A percentile compares a stretch with the other conserved stretches of the same genome.
Conservation (phyloP, 2,888 invertebrate genomes). For the Portevinia maculata region DNA sequence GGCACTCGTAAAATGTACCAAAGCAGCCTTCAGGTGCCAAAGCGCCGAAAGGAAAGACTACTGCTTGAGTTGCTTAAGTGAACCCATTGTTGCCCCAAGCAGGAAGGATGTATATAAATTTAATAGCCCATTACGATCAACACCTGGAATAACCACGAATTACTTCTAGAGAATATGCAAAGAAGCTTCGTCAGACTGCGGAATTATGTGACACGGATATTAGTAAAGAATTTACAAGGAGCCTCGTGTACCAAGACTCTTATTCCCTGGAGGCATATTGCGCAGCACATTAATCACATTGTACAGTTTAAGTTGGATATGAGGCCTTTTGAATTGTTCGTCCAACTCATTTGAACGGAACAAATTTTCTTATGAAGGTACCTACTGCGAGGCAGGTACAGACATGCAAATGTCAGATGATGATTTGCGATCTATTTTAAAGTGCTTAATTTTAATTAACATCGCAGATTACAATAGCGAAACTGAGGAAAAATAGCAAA, state of each 20-base stretch:
- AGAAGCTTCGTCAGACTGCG: conserved; percentile 24
- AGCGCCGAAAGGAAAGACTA: conserved; percentile 2
- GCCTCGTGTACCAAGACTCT: not conserved
- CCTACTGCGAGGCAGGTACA: conserved; percentile 2
- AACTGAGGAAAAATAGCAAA: no score
- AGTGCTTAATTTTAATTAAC: conserved; percentile 44
- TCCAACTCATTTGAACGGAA: conserved; percentile 44
- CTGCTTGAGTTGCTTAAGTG: conserved; percentile 39
- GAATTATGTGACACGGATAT: conserved; percentile 67
- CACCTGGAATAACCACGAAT: conserved; percentile 41
- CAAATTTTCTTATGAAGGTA: conserved; percentile 46
- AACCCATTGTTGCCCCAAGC: conserved; percentile 37
- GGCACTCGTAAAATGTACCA: conserved; percentile 77
- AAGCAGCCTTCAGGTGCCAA: conserved; percentile 35
- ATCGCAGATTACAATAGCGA: not conserved
- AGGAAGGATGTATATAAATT: conserved; percentile 20
- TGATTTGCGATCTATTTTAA: conserved; percentile 59
- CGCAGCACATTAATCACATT: conserved; percentile 63
- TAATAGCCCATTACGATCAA: conserved; percentile 40
- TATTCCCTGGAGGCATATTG: conserved; percentile 65
- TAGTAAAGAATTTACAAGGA: conserved; percentile 34
- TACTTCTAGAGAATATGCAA: conserved; percentile 17
- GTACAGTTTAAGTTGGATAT: conserved; percentile 32
- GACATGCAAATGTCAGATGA: conserved; percentile 39
- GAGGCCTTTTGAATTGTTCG: conserved; percentile 27